Base-by-base conservation (phyloP, 2,797 vertebrate species). In the Gallinago nigripennis region DNA sequence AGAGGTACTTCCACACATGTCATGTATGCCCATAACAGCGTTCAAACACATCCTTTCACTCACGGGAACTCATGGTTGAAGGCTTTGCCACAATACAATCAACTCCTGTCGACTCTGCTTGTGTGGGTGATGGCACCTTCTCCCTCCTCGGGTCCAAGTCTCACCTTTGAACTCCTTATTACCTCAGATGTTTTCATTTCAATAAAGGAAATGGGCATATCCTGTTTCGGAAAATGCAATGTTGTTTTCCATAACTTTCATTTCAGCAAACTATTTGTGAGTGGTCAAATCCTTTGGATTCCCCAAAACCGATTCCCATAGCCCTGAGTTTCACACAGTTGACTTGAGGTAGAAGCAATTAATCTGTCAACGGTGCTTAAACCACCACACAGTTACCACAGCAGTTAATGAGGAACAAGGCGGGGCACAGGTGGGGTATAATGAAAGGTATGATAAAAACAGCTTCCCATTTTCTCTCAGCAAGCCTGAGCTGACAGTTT, bases 321-420 rank as follows among this genome's bases (percentile, higher is more conserved):
- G 88, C 88, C 48, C 82, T 84, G 79, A 1, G 54, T 97, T 97
- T 92, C 95, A 90, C 89, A 61, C 92, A 80, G 86, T 91, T 97
- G 95, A 96, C 93, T 95, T 95, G 91, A 90, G 66, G 50, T 56
- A 84, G 54, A 95, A 97, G 71, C 96, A 93, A 96, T 97, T 95
- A 63, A 96, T 97, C 97, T 96, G 88, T 97, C 97, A 97, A 39
- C 95, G 7, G 76, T 8, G 75, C 70, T 91, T 75, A 85, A 93
- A 89, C 54, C 86, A 82, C 65, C 78, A 78, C 68, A 50, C 82
- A 88, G 69, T 69, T 72, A 88, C 58, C 31, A 33, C 3, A 2
- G 12, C 85, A 69, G 73, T 70, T 88, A 92, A 85, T 54, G 75
- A 89, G 33, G 68, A 92, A 21, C 0, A 84, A 41, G 10, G 54